Base-by-base conservation (phyloP, 1,140 invertebrate genomes). In the Penaeus vannamei region DNA sequence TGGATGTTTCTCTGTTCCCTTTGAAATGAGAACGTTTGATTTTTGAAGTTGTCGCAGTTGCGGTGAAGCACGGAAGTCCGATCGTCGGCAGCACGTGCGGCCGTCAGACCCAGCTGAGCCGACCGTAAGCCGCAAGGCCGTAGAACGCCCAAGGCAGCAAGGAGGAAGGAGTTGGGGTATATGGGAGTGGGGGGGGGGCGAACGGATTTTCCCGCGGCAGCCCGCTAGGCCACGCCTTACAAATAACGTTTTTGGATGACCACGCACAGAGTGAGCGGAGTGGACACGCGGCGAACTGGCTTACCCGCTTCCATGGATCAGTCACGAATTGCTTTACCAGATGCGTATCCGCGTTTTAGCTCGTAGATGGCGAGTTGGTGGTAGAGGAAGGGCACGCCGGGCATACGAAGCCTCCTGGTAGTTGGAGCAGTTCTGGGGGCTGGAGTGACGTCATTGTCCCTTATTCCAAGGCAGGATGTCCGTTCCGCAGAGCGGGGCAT, bases 371-470 rank as follows among this genome's bases (percentile, higher is more conserved):
- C 53, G 53, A 53, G 53, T 53, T 53, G 53, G 53, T 53, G 53
- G 53, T 14, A 53, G 53, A 53, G 53, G 53, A 53, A 53, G 53
- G 53, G 53, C 53, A 53, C 17, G 53, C 4, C 14, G 53, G 53
- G 53, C 53, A 53, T 17, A 53, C 53, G 53, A 53, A 53, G 1
- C 17, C 53, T 53, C 53, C 53, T 76, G 77, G 69, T 79, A 53
- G 46, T 26, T n/a, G 36, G 46, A 83, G n/a, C 62, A 80, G 72
- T 87, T 87, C 86, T 69, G 86, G 80, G 23, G 42, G 29, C 59
- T 87, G 53, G 46, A 72, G 86, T 87, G 86, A 87, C 86, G 86
- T 87, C 86, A 87, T 87, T 72, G 86, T 87, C 86, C 60, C 80
- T 20, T 53, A 32, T 69, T 19, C 20, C 53, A 62, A 69, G 86